A percentile compares a stretch with the other conserved stretches of the same genome.
phyloP scores from a whole-genome alignment of 2,113 vertebrate genomes.

The Lycaon pictus region DNA sequence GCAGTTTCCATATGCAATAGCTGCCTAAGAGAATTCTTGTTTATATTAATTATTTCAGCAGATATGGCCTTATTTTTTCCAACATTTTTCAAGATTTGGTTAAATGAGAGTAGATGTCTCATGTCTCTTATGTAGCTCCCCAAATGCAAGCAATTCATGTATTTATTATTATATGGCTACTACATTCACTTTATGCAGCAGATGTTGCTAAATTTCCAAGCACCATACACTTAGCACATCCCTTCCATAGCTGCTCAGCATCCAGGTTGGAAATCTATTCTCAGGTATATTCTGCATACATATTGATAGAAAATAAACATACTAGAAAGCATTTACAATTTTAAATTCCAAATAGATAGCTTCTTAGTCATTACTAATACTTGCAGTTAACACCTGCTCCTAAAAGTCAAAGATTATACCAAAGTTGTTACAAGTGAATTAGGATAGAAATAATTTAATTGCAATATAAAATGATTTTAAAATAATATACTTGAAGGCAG shows the following conservation, averaged over 20 bases:
- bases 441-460: neutral
- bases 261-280: neutral
- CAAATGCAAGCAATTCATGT: neutral
- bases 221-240: neutral
- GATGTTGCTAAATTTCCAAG: neutral
- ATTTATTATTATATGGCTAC: neutral
- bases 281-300: neutral
- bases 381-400: neutral
- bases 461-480: neutral
- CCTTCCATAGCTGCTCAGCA: neutral
- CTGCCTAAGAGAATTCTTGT: neutral
- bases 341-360: neutral
- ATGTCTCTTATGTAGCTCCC: neutral
- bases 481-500: neutral
- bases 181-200: neutral
- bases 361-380: neutral
- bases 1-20: neutral
- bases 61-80: neutral
- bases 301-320: neutral
- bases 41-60: slow-evolving; percentile 43
- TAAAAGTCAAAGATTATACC: neutral
- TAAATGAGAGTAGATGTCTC: neutral
- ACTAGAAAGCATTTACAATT: neutral
- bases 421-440: neutral
- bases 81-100: neutral